These are phyloP conservation scores for Thyatira batis DNA, from an alignment of 2,888 invertebrate species.

Conservation along the genomic window DNA sequence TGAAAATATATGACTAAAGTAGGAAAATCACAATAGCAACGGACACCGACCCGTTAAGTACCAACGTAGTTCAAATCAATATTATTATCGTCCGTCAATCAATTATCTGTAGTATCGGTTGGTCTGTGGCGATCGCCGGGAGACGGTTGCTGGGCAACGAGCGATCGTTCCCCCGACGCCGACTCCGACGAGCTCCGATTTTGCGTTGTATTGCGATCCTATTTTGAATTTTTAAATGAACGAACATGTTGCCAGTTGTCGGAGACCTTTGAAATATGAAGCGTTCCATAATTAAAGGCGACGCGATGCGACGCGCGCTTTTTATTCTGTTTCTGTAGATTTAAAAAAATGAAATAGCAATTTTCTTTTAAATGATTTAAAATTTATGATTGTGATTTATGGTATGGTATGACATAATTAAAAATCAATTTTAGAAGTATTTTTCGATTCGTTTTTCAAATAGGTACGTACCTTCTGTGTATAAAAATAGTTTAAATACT, in stretches of 20 bases:
- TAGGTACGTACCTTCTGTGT: no score
- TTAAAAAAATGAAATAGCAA: constrained; percentile 11
- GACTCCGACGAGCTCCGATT: constrained; percentile 37
- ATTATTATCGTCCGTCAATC: constrained; percentile 19
- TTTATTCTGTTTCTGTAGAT: constrained; percentile 17
- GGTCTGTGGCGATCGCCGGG: constrained; percentile 33
- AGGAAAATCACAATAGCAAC: no score
- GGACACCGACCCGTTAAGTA: no score
- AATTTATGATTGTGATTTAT: no score
- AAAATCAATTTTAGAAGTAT: no score
- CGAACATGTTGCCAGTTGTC: constrained; percentile 7
- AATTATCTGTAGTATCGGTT: constrained; percentile 20
- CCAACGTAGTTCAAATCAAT: constrained; percentile 29
- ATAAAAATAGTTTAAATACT: no score
- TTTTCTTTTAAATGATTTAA: constrained; percentile 3
- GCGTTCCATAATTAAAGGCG: constrained; percentile 27
- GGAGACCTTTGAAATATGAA: constrained; percentile 21
- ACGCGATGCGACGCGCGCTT: constrained; percentile 24
- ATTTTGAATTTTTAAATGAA: constrained; percentile 39
- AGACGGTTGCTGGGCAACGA: constrained; percentile 60
- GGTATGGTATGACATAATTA: no score
- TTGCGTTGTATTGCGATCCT: constrained; percentile 31
- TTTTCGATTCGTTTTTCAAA: no score
- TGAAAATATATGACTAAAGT: no score
- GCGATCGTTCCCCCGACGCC: constrained; percentile 51